phyloP scores from a whole-genome alignment of 2,113 vertebrate genomes.

The Motacilla alba region DNA sequence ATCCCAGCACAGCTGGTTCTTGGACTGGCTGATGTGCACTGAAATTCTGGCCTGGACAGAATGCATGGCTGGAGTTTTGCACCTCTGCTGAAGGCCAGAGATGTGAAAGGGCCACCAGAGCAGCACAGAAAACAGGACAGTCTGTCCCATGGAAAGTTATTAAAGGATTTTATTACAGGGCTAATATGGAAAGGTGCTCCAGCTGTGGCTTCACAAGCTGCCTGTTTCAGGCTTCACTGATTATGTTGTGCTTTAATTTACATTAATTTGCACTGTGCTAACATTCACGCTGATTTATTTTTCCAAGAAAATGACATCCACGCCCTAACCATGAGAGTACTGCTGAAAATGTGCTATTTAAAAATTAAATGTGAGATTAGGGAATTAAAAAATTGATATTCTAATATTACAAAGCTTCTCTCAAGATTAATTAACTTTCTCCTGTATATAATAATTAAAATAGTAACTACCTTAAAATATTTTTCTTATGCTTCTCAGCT shows the following conservation, averaged over 20 bases:
- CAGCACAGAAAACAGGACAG: not conserved
- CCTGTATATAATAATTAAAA: not conserved
- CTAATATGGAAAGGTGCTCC: not conserved
- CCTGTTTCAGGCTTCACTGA: not conserved
- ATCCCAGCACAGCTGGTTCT: not conserved
- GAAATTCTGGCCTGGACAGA: not conserved
- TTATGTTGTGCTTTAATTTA: not conserved
- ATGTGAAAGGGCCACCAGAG: not conserved
- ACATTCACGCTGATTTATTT: not conserved
- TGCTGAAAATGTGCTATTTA: not conserved
- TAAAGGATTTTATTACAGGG: not conserved
- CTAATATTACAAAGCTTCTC: not conserved
- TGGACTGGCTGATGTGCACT: not conserved
- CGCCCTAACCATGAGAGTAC: not conserved
- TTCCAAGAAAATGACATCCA: not conserved
- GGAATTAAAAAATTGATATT: not conserved
- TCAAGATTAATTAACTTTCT: not conserved
- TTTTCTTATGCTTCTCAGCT: not conserved
- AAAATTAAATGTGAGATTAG: not conserved
- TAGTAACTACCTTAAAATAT: not conserved
- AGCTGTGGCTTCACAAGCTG: not conserved
- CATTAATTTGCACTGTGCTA: not conserved
- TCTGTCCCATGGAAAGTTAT: not conserved
- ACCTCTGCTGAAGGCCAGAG: not conserved
- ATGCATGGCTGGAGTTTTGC: not conserved